These are phyloP conservation scores for Sylvilagus floridanus DNA, from an alignment of 2,797 vertebrate genomes.

Conservation along the genomic window DNA sequence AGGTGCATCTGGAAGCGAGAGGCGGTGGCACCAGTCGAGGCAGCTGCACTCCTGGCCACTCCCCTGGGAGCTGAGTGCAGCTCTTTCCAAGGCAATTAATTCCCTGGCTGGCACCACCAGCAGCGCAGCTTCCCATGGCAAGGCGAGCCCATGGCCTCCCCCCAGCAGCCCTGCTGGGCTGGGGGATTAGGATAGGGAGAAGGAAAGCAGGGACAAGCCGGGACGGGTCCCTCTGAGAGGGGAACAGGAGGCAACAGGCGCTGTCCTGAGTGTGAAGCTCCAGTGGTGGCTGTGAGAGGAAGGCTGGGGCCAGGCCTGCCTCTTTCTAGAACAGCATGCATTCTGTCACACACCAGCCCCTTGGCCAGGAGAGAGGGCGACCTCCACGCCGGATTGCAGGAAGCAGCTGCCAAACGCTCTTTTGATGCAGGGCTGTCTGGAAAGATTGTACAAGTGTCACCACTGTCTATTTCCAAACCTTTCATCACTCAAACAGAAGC, in stretches of 20 bases:
- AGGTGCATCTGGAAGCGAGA: conserved; percentile 46
- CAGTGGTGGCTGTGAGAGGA: neutral
- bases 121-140: conserved; percentile 68
- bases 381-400: rapidly evolving
- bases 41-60: neutral
- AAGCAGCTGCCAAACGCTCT: neutral
- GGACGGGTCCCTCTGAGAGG: neutral
- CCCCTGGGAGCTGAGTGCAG: neutral
- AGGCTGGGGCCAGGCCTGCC: neutral
- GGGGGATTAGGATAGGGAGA: conserved; percentile 26
- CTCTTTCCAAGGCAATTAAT: conserved; percentile 39
- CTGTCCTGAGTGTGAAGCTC: neutral
- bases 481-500: neutral
- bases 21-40: neutral
- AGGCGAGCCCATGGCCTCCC: conserved; percentile 4
- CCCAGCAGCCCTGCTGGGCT: conserved; percentile 14
- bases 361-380: neutral
- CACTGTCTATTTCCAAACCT: neutral
- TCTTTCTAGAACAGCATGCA: neutral
- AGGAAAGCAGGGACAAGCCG: conserved; percentile 12
- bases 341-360: neutral
- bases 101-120: conserved; percentile 52
- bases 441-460: neutral
- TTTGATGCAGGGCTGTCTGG: neutral
- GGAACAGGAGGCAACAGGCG: neutral